These are phyloP conservation scores for Drosophila nebulosa DNA, from an alignment of 1,140 invertebrate species.

Conservation along the genomic window DNA sequence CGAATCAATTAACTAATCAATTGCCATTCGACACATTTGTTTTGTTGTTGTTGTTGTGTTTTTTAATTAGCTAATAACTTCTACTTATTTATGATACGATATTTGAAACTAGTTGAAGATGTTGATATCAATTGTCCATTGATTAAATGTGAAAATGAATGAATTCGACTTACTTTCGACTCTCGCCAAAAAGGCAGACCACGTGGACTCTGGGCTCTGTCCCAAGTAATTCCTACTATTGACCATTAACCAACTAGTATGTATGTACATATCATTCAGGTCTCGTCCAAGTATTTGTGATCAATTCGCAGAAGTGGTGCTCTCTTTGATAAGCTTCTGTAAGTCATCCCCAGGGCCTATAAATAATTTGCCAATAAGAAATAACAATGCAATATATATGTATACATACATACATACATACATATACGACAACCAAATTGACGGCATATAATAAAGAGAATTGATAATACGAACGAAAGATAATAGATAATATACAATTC, in stretches of 20 bases:
- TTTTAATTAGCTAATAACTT: neutral
- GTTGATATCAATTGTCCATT: too few relatives aligned
- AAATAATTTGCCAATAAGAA: neutral
- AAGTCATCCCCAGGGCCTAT: neutral
- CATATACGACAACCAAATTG: neutral
- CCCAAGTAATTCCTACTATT: too few relatives aligned
- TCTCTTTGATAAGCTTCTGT: neutral
- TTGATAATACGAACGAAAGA: neutral
- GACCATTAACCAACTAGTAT: too few relatives aligned
- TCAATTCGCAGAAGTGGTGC: neutral
- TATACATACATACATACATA: neutral
- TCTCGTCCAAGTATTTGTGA: neutral
- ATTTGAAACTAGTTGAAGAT: neutral
- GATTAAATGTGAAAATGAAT: neutral
- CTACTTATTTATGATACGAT: neutral
- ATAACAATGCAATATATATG: neutral
- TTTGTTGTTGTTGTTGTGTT: neutral
- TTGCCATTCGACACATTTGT: neutral
- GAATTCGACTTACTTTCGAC: too few relatives aligned
- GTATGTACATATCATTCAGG: neutral
- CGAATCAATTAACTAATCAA: slow-evolving; percentile 6
- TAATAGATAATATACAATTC: neutral
- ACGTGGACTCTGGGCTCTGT: too few relatives aligned
- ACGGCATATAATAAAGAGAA: slow-evolving; percentile 1
- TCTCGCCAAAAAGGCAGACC: too few relatives aligned